Base-by-base conservation (phyloP, 2,888 invertebrate species). In the Plusia festucae region DNA sequence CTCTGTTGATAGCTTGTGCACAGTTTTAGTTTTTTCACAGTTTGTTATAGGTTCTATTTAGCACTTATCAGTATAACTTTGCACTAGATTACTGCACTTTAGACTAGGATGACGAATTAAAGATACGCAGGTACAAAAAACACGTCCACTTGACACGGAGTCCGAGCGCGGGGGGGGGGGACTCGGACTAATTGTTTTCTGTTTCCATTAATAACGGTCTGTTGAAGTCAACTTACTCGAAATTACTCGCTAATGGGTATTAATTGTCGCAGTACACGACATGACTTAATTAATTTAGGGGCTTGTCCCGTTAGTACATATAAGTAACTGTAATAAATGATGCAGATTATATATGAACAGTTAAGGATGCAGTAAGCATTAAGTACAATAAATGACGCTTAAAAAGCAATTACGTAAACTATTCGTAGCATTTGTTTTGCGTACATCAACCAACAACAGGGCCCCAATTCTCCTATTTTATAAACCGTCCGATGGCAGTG, bases 271-370 rank as follows among this genome's bases (percentile, higher is more conserved):
- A 16, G 30, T 70, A 44, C 56, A 57, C 49, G 46, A 44, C 34
- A 46, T 46, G 46, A 13, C 54, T 54, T 69, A 65, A 69, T 60
- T 72, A 65, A 58, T 72, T 74, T 74, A 69, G 60, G 30, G 24
- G 34, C 30, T 40, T 44, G 56, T n/a, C 27, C 53, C n/a, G 18
- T 51, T 16, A 9, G 53, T 34, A 13, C n/a, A 40, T 24, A 58
- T 52, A 52, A 46, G 22, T 72, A 52, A 70, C 65, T 16, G 57
- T 60, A n/a, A 60, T 74, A 57, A 65, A 68, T 68, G 44, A 46
- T 49, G n/a, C 30, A 56, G 22, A 20, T 18, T 18, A 49, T 13
- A 49, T 20, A 20, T 11, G 46, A 4, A 20, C 9, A 49, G 1
- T 20, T 20, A 49, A 49, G 18, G 20, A 49, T 20, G 18, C 20